phyloP scores from a whole-genome alignment of 1,140 invertebrate genomes.

The Agrypnia vestita region DNA sequence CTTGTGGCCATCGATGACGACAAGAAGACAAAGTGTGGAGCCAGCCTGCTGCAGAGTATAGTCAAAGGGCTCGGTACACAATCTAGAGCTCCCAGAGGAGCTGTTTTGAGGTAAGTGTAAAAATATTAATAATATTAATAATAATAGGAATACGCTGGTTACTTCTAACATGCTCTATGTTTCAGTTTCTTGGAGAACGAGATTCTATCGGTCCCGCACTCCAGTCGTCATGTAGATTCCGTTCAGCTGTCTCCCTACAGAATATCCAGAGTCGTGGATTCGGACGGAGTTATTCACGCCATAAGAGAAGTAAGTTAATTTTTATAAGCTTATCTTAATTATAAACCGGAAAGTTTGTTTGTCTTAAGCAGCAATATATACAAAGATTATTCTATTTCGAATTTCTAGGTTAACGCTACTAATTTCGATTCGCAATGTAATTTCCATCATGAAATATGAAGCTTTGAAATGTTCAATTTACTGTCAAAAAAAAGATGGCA shows the following conservation, averaged over 20 bases:
- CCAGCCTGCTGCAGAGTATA: slow-evolving; percentile 68
- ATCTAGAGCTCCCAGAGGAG: slow-evolving; percentile 73
- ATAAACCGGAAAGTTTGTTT: too few species aligned
- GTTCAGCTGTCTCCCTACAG: slow-evolving; percentile 81
- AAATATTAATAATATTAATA: too few species aligned
- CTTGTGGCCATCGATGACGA: slow-evolving; percentile 70
- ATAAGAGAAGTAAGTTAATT: slow-evolving; percentile 75
- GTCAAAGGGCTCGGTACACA: slow-evolving; percentile 73
- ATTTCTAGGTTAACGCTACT: too few species aligned
- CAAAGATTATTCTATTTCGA: too few species aligned
- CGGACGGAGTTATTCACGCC: slow-evolving; percentile 80
- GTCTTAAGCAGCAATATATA: too few species aligned
- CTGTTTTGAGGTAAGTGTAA: slow-evolving; percentile 68
- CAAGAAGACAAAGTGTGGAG: slow-evolving; percentile 68
- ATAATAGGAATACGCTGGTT: background rate
- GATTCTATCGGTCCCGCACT: slow-evolving; percentile 69
- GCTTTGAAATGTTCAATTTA: too few species aligned
- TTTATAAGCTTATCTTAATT: slow-evolving; percentile 41
- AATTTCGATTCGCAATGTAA: too few species aligned
- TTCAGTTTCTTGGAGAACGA: slow-evolving; percentile 73
- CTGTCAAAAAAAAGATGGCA: too few species aligned
- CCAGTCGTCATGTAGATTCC: slow-evolving; percentile 69
- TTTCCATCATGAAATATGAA: too few species aligned
- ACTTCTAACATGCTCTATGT: slow-evolving; percentile 12
- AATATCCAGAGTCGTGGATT: slow-evolving; percentile 82